Percentiles rank a stretch among this genome's conserved stretches.
phyloP scores from a whole-genome alignment of 2,888 invertebrate species.

The Dermolepida albohirtum region DNA sequence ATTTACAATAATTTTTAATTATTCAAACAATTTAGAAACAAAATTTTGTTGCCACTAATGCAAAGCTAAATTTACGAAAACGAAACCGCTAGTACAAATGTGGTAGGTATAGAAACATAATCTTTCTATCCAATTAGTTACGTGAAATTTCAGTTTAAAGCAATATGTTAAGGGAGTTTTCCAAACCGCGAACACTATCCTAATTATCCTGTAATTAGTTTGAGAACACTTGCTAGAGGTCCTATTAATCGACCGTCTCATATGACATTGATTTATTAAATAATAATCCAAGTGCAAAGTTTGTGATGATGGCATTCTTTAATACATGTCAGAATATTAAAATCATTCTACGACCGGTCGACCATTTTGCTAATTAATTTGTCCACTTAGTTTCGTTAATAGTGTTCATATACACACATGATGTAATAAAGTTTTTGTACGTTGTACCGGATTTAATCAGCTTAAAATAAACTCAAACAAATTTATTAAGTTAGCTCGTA shows the following conservation, averaged over 20 bases:
- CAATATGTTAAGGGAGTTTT: slow-evolving; percentile 6
- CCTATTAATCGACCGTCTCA: slow-evolving; percentile 2
- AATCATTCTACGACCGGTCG: slow-evolving; percentile 24
- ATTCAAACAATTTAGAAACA: too few relatives aligned
- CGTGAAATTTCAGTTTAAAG: slow-evolving; percentile 28
- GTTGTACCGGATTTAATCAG: slow-evolving; percentile 6
- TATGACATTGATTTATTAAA: slow-evolving; percentile 21
- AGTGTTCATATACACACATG: background rate
- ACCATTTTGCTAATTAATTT: slow-evolving; percentile 30
- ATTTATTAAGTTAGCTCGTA: slow-evolving; percentile 6
- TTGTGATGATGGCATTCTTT: background rate
- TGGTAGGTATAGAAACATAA: background rate
- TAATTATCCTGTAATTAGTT: slow-evolving; percentile 30
- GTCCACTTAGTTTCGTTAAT: slow-evolving; percentile 24
- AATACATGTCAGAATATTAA: background rate
- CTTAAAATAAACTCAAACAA: slow-evolving; percentile 16
- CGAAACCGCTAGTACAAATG: too few relatives aligned
- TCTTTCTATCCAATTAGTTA: slow-evolving; percentile 20
- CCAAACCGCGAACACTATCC: slow-evolving; percentile 18
- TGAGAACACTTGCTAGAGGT: slow-evolving; percentile 18
- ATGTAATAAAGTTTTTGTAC: slow-evolving; percentile 3
- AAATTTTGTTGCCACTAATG: too few relatives aligned
- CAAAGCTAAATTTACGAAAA: too few relatives aligned
- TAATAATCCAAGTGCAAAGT: slow-evolving; percentile 8
- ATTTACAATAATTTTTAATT: too few relatives aligned